Evolutionary conservation across 2,113 vertebrate genomes (phyloP), one percentile per base, ranked within the genome.

Genomic region (Ophiodon elongatus): DNA sequence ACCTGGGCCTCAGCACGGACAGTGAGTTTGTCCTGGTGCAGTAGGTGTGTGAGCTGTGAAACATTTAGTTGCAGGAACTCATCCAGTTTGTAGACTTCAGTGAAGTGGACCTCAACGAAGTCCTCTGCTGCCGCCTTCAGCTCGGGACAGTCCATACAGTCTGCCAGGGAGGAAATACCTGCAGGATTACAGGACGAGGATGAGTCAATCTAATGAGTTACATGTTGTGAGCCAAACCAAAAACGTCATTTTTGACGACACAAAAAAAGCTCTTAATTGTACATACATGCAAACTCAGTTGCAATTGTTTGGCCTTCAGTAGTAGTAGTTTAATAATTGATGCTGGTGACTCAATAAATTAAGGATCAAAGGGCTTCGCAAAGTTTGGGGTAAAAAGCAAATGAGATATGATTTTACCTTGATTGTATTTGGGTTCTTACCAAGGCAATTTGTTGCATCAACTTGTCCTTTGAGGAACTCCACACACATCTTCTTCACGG

Each of bases 401-500:
- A 27, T 19, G 8, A 45, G 13, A 54, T 52, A 27, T 29, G 11
- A 66, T 4, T 80, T 17, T 13, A 21, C 19, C 6, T 15, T 35
- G 2, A 13, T 52, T 79, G 29, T 3, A 47, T 54, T 75, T 79
- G 1, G 70, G 19, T n/a, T 73, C 73, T 92, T 96, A 99, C 98
- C 98, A 57, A 99, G 95, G 85, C 98, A 99, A 91, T 99, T 99
- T 77, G 98, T 98, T 82, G 98, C 97, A 93, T 99, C 98, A 76
- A 99, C 96, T 95, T 99, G 98, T 85, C 98, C 98, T 94, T 98
- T 99, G 52, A 99, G 95, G 85, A 98, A 99, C 80, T 99, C 97
- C 88, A 99, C 97, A 85, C 98, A 99, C 98, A 99, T 98, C 94
- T 97, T 98, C 95, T 99, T 99, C 84, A 99, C 98, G n/a, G 98